Base-by-base conservation (phyloP, 2,797 vertebrate genomes). In the Silurus aristotelis region DNA sequence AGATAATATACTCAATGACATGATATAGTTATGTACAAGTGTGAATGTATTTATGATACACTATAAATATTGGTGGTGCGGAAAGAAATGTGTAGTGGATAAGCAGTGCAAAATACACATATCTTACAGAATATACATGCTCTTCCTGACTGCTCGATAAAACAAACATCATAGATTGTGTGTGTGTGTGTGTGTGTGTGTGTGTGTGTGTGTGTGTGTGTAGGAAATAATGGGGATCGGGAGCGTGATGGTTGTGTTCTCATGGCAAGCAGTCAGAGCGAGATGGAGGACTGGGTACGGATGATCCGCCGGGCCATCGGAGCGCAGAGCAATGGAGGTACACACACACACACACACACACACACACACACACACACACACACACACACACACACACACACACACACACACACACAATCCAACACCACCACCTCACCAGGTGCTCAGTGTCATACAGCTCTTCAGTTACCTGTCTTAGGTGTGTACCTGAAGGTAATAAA, bases 211-310 rank as follows among this genome's bases (percentile, higher is more conserved):
- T 63, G 22, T 88, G 52, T 83, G 87, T 64, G 64, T 43, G 56
- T 89, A 96, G 94, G 92, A 31, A 19, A 90, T 82, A 90, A 83
- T 0, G 94, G 93, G 56, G 97, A 99, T 82, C 95, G 96, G 83
- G 95, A 90, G 89, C 93, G 96, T 88, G 97, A 97, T 85, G 89
- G 95, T 0, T 96, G 92, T 0, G 93, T 98, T 84, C 95, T 99
- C 87, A 98, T 99, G 98, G 97, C 97, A 14, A 96, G 87, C 88
- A 97, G 97, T 31, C 97, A 98, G 91, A 89, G 92, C 0, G 98
- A 99, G 91, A 96, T 98, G 97, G 97, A 98, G n/a, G 97, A 99
- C 73, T 99, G 98, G 98, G 95, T 99, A 64, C 97, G 96, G 58
- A 92, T 93, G 19, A 95, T 99, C 60, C 96, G 94, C 52, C 93